Percentiles rank a stretch among this genome's conserved stretches.
phyloP scores from a whole-genome alignment of 2,113 vertebrate species.

The Salvelinus alpinus region DNA sequence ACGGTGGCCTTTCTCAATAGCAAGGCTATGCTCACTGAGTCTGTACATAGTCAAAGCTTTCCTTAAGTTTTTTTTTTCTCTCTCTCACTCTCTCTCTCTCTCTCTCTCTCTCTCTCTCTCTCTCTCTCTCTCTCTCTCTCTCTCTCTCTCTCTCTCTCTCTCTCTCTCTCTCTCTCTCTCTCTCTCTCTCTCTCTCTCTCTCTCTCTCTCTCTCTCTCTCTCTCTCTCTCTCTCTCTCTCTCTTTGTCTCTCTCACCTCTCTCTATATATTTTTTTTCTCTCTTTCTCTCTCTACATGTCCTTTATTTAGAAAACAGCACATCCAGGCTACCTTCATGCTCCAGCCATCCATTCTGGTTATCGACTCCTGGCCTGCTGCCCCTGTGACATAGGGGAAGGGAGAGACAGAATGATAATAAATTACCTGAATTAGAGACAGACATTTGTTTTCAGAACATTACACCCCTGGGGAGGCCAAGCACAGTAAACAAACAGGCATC shows the following conservation, averaged over 20 bases:
- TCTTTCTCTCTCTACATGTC: no score
- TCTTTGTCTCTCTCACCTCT: neutral
- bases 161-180: neutral
- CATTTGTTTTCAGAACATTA: conserved; percentile 30
- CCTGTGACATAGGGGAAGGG: neutral
- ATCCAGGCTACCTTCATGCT: neutral
- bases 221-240: no score
- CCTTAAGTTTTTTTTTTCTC: no score
- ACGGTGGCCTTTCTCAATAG: no score
- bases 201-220: neutral
- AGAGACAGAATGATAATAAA: conserved; percentile 27
- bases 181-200: neutral
- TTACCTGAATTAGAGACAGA: conserved; percentile 28
- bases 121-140: neutral
- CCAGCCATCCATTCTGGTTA: conserved; percentile 24
- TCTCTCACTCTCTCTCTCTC: no score
- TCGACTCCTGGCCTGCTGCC: neutral
- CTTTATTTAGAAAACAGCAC: no score
- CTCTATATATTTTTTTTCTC: neutral
- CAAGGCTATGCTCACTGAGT: no score
- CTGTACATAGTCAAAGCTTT: no score
- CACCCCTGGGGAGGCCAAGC: conserved; percentile 16
- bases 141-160: conserved; percentile 13
- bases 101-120: no score
- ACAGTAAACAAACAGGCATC: conserved; percentile 30